These are phyloP conservation scores for Monopterus albus DNA, from an alignment of 2,113 vertebrate species.

Conservation along the genomic window DNA sequence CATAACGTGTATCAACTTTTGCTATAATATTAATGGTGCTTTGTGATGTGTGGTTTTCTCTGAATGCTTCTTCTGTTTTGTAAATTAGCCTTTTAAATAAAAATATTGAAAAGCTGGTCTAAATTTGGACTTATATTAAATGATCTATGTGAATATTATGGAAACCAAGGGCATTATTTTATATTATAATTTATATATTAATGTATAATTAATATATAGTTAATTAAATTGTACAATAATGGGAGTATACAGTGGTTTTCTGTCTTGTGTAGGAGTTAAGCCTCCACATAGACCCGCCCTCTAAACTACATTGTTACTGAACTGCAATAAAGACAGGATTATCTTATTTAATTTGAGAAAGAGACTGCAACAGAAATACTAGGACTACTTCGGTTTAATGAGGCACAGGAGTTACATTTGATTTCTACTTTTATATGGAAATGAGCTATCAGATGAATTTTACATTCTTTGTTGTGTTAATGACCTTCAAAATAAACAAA, in stretches of 20 bases:
- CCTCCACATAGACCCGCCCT: not conserved
- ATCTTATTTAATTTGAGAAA: slow-evolving; percentile 40
- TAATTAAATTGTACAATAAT: slow-evolving; percentile 17
- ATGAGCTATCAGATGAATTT: slow-evolving; percentile 62
- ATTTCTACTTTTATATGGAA: slow-evolving; percentile 78
- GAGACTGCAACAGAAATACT: slow-evolving; percentile 30
- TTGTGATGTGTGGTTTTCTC: too few species aligned
- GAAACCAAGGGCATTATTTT: not conserved
- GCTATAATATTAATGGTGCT: too few species aligned
- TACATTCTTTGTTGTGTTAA: slow-evolving; percentile 70
- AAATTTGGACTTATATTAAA: not conserved
- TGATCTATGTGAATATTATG: not conserved
- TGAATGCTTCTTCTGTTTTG: too few species aligned
- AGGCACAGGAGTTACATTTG: slow-evolving; percentile 41
- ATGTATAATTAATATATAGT: not conserved
- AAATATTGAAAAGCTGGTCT: too few species aligned
- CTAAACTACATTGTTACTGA: slow-evolving; percentile 29
- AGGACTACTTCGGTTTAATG: slow-evolving; percentile 70
- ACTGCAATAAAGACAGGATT: slow-evolving; percentile 29
- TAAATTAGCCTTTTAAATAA: too few species aligned
- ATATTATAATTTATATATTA: not conserved
- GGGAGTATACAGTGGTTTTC: too few species aligned
- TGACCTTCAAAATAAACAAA: slow-evolving; percentile 68
- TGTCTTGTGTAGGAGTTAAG: not conserved
- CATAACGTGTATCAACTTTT: too few species aligned